These are phyloP conservation scores for Propithecus coquereli DNA, from an alignment of 2,113 vertebrate species.

Conservation along the genomic window DNA sequence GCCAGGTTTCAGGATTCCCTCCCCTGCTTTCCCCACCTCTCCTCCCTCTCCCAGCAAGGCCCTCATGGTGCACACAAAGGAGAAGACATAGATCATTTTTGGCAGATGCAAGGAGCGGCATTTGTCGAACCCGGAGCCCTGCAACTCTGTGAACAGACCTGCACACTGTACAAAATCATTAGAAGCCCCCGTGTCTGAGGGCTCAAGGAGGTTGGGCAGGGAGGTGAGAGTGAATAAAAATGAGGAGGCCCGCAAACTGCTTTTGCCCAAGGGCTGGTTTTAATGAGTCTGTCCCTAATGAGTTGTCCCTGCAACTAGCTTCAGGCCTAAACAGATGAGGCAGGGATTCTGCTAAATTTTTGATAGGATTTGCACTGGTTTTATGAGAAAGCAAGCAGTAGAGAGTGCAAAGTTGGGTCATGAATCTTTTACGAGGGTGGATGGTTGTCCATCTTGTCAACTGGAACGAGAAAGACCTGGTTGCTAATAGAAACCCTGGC, in stretches of 20 bases:
- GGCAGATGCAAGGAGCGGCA: slow-evolving; percentile 68
- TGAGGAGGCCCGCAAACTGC: slow-evolving; percentile 86
- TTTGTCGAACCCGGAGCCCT: slow-evolving; percentile 65
- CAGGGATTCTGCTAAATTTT: slow-evolving; percentile 93
- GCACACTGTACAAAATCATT: slow-evolving; percentile 75
- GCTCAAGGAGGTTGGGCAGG: slow-evolving; percentile 75
- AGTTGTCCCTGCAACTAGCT: slow-evolving; percentile 93
- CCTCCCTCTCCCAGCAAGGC: neutral
- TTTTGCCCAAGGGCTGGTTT: slow-evolving; percentile 91
- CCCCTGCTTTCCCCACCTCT: neutral
- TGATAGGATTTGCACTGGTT: slow-evolving; percentile 91
- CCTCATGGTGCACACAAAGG: slow-evolving; percentile 22
- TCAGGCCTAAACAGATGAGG: slow-evolving; percentile 93
- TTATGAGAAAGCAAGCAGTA: slow-evolving; percentile 86
- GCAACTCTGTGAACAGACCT: slow-evolving; percentile 63
- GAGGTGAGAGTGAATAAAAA: slow-evolving; percentile 87
- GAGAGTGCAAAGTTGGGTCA: slow-evolving; percentile 86
- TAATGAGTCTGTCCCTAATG: slow-evolving; percentile 93
- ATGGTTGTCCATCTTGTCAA: slow-evolving; percentile 84
- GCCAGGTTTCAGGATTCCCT: neutral
- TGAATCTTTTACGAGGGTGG: slow-evolving; percentile 87
- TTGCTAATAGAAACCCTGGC: slow-evolving; percentile 81
- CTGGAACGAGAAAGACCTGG: slow-evolving; percentile 74
- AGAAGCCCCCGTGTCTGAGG: slow-evolving; percentile 77
- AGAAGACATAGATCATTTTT: slow-evolving; percentile 64